phyloP scores from a whole-genome alignment of 2,113 vertebrate genomes.

The Hucho hucho region DNA sequence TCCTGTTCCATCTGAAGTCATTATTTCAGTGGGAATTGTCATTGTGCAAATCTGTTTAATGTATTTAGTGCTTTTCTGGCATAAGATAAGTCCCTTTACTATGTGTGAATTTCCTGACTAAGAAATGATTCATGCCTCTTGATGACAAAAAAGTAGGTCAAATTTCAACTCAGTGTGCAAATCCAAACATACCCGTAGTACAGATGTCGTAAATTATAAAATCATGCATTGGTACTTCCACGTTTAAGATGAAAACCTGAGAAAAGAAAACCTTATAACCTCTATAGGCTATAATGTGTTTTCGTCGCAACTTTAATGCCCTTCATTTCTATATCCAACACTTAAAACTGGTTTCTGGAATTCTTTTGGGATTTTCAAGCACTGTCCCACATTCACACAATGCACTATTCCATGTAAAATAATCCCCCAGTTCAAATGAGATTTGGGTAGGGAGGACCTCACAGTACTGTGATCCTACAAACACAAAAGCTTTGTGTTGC shows the following conservation, averaged over 20 bases:
- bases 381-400: not conserved
- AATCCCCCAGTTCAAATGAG: not conserved
- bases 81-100: slow-evolving; percentile 35
- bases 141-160: slow-evolving; percentile 54
- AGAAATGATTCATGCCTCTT: slow-evolving; percentile 34
- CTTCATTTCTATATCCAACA: not conserved
- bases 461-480: not conserved
- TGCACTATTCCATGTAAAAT: not conserved
- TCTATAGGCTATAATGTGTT: slow-evolving; percentile 3
- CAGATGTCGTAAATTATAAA: slow-evolving; percentile 18
- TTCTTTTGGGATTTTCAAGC: not conserved
- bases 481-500: not conserved
- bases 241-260: not conserved
- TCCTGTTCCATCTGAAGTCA: not conserved
- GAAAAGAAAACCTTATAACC: not conserved
- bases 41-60: slow-evolving; percentile 1
- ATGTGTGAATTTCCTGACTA: slow-evolving; percentile 26
- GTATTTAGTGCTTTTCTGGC: not conserved
- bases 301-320: slow-evolving; percentile 4
- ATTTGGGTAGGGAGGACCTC: not conserved
- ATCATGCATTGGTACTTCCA: not conserved
- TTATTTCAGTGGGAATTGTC: slow-evolving; percentile 16
- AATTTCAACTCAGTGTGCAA: slow-evolving; percentile 45
- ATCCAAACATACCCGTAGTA: slow-evolving; percentile 4
- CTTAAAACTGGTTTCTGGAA: not conserved